A percentile compares a stretch with the other conserved stretches of the same genome.
phyloP scores from a whole-genome alignment of 1,140 invertebrate genomes.

The Contarinia nasturtii region DNA sequence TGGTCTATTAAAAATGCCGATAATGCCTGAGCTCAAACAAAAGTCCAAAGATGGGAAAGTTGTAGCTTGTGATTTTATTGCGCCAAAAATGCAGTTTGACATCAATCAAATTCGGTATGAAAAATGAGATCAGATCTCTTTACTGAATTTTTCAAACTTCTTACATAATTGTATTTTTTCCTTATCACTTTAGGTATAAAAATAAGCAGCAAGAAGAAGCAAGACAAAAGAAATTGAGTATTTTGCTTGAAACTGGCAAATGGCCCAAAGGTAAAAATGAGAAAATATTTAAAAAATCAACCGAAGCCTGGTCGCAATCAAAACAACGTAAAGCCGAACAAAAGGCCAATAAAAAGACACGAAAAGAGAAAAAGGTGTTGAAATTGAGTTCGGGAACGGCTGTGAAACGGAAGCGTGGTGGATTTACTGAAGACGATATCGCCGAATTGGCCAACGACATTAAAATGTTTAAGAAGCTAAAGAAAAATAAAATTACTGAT shows the following conservation, averaged over 20 bases:
- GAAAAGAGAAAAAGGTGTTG: conserved; percentile 35
- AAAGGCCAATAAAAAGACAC: conserved; percentile 35
- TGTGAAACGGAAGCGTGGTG: conserved; percentile 28
- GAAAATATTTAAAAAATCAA: conserved; percentile 30
- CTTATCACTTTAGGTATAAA: too few relatives aligned
- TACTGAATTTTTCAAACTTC: too few relatives aligned
- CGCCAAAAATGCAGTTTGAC: conserved; percentile 40
- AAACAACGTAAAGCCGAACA: conserved; percentile 54
- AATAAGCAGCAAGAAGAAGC: conserved; percentile 61
- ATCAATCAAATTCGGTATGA: conserved; percentile 57
- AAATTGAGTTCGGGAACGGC: conserved; percentile 22
- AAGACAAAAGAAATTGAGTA: conserved; percentile 48
- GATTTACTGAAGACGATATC: conserved; percentile 54
- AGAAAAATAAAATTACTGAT: conserved; percentile 57
- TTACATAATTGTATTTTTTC: too few relatives aligned
- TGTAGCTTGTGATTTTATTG: conserved; percentile 41
- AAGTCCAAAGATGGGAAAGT: conserved; percentile 10
- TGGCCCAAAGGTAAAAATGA: conserved; percentile 49
- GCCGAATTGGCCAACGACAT: conserved; percentile 68
- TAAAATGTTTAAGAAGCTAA: conserved; percentile 69
- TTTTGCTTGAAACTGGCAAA: conserved; percentile 49
- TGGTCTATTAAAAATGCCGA: conserved; percentile 74
- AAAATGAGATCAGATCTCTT: too few relatives aligned
- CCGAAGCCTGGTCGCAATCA: conserved; percentile 59
- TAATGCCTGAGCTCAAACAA: conserved; percentile 85